Conservation (phyloP, 2,888 invertebrate species). For the Bruchidius siliquastri region DNA sequence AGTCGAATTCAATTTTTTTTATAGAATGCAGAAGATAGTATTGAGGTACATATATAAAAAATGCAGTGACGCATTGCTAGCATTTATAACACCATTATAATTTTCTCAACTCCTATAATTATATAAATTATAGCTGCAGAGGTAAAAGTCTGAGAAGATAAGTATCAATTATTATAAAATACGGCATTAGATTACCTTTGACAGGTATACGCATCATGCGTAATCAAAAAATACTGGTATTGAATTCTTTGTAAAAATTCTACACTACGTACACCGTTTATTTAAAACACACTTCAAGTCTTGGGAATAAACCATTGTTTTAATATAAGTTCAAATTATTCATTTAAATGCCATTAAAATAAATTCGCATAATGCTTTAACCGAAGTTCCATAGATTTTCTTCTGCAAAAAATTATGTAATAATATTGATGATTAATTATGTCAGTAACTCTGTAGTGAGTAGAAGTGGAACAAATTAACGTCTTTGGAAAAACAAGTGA, state of each 20-base stretch:
- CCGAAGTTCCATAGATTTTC: not conserved
- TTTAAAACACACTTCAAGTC: not conserved
- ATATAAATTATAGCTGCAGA: not conserved
- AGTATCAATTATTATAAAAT: not conserved
- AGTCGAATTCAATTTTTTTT: too few species aligned
- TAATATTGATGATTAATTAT: not conserved
- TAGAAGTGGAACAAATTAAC: too few species aligned
- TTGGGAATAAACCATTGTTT: not conserved
- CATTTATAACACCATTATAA: not conserved
- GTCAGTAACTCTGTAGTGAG: not conserved
- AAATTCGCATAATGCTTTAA: not conserved
- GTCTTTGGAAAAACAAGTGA: too few species aligned
- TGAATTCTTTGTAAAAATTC: not conserved
- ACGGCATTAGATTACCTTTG: not conserved
- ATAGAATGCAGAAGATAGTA: not conserved
- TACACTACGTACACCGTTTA: not conserved
- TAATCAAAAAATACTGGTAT: not conserved
- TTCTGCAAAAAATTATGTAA: not conserved
- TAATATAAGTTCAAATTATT: not conserved
- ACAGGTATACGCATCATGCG: not conserved
- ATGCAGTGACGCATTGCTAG: not conserved
- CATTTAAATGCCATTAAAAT: not conserved
- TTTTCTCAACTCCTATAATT: not conserved
- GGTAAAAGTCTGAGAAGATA: not conserved
- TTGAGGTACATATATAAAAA: not conserved